Evolutionary conservation across 2,113 vertebrate genomes (phyloP).

Genomic region (Stegostoma tigrinum): DNA sequence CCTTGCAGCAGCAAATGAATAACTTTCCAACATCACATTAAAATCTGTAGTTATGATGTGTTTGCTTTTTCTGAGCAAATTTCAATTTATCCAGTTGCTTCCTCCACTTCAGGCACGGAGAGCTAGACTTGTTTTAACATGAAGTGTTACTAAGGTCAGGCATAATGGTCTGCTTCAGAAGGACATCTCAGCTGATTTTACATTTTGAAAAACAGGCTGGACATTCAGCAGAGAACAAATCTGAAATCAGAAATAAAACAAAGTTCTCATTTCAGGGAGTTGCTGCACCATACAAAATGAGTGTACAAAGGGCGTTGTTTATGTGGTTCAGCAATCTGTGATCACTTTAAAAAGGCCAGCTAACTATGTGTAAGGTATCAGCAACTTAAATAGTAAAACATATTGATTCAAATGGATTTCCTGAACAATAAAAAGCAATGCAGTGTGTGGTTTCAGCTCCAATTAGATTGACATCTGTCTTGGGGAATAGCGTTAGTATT

Average conservation of each 20-base stretch:
- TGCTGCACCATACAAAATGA: background rate
- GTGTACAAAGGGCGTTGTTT: background rate
- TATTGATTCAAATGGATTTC: background rate
- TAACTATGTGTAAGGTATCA: background rate
- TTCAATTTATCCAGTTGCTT: background rate
- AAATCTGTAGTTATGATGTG: background rate
- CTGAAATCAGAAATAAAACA: conserved; percentile 50
- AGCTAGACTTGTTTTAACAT: too few species aligned
- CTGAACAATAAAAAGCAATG: background rate
- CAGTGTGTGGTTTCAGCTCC: background rate
- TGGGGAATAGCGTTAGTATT: too few species aligned
- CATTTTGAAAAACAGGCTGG: conserved; percentile 53
- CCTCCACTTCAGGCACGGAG: background rate
- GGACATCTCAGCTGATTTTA: conserved; percentile 44
- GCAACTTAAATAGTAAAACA: background rate
- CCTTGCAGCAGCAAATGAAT: background rate
- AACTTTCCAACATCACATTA: background rate
- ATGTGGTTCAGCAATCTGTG: background rate
- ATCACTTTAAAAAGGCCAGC: background rate
- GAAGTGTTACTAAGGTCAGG: background rate
- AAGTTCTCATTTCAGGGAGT: background rate
- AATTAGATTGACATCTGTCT: background rate
- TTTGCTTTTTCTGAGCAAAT: background rate
- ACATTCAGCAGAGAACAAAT: conserved; percentile 64
- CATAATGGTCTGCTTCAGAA: conserved; percentile 50